Evolutionary conservation across 2,113 vertebrate genomes (phyloP).

Genomic region (Ageneiosus marmoratus): DNA sequence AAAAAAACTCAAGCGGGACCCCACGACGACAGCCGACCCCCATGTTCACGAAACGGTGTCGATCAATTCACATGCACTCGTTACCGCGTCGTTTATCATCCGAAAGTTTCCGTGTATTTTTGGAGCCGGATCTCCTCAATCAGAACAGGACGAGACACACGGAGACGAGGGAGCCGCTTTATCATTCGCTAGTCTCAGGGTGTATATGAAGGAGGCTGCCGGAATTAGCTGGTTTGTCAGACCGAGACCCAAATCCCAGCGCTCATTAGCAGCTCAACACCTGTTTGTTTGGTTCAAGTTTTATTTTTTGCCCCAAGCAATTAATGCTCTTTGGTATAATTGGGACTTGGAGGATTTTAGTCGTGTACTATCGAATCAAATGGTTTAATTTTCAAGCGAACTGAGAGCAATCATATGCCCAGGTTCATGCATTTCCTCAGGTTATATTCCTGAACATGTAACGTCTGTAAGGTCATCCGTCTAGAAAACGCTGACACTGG

Average conservation of each 20-base stretch:
- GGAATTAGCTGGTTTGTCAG: slow-evolving; percentile 12
- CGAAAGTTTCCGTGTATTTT: slow-evolving; percentile 30
- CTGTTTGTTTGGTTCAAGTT: slow-evolving; percentile 27
- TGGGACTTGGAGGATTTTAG: not conserved
- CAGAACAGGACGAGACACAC: slow-evolving; percentile 8
- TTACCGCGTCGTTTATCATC: slow-evolving; percentile 36
- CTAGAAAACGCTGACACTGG: not conserved
- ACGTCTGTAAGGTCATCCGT: not conserved
- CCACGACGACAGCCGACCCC: not conserved
- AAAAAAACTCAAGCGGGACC: not conserved
- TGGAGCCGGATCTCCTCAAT: slow-evolving; percentile 23
- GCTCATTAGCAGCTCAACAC: slow-evolving; percentile 19
- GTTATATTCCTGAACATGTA: not conserved
- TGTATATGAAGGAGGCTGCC: not conserved
- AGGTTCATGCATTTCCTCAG: not conserved
- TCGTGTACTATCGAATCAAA: not conserved
- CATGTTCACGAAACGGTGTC: slow-evolving; percentile 18
- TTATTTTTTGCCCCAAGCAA: slow-evolving; percentile 13
- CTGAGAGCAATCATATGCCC: too few species aligned
- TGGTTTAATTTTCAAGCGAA: not conserved
- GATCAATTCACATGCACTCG: slow-evolving; percentile 36
- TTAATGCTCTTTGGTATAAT: slow-evolving; percentile 15
- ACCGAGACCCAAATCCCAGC: not conserved
- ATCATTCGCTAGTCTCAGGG: not conserved
- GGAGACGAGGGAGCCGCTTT: slow-evolving; percentile 8